phyloP scores from a whole-genome alignment of 1,140 invertebrate species.

The Harlomillsia oculata region DNA sequence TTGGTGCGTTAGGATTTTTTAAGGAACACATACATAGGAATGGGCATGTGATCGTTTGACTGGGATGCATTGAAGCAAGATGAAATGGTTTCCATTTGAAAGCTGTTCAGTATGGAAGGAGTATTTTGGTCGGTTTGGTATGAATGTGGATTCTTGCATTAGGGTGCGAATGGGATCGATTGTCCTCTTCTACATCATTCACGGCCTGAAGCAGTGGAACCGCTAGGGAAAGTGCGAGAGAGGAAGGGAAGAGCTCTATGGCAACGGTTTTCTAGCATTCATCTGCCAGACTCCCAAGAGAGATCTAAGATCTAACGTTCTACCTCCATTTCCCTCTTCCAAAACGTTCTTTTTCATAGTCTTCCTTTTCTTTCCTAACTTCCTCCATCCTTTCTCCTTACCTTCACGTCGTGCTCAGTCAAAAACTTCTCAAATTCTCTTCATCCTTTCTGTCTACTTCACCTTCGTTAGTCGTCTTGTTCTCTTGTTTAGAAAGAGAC shows the following conservation, averaged over 20 bases:
- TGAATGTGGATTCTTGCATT: constrained; percentile 18
- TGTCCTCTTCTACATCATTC: constrained; percentile 19
- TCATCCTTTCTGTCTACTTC: background rate
- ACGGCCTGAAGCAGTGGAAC: constrained; percentile 9
- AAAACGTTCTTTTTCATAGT: background rate
- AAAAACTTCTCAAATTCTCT: too few species aligned
- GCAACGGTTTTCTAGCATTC: constrained; percentile 22
- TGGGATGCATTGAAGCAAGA: too few species aligned
- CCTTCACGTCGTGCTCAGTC: too few species aligned
- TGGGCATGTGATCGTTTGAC: too few species aligned
- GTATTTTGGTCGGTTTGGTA: too few species aligned
- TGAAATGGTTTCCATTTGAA: too few species aligned
- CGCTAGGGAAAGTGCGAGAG: background rate
- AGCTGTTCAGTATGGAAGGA: background rate
- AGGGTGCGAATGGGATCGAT: constrained; percentile 22
- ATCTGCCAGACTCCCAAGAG: constrained; percentile 16
- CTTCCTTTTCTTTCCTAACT: constrained; percentile 7
- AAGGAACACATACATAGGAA: too few species aligned
- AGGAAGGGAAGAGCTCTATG: constrained; percentile 6
- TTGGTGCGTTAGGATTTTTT: too few species aligned
- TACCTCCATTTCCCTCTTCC: constrained; percentile 5
- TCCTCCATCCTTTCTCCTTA: background rate
- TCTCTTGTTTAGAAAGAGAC: too few species aligned
- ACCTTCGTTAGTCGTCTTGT: too few species aligned
- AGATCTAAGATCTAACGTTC: constrained; percentile 21